Evolutionary conservation across 2,888 invertebrate genomes (phyloP).

Genomic region (Drosophila subquinaria): DNA sequence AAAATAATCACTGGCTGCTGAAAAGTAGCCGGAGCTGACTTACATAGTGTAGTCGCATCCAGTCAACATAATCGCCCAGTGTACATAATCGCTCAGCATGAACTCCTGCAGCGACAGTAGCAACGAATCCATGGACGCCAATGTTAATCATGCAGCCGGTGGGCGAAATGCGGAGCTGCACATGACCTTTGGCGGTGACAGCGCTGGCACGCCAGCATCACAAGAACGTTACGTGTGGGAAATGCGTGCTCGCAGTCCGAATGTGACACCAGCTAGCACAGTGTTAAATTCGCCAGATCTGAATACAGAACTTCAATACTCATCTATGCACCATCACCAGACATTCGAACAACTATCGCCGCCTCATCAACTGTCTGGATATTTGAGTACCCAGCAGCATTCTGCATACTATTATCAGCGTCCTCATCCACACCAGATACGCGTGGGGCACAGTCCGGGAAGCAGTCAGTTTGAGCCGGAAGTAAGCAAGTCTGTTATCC

Average conservation of each 20-base stretch:
- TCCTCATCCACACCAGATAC: conserved; percentile 82
- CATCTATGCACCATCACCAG: conserved; percentile 73
- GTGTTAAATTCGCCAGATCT: conserved; percentile 85
- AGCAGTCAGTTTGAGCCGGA: conserved; percentile 79
- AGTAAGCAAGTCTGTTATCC: conserved; percentile 43
- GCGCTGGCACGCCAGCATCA: conserved; percentile 29
- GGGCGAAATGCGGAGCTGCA: conserved; percentile 45
- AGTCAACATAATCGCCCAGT: conserved; percentile 15
- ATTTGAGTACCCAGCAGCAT: conserved; percentile 33
- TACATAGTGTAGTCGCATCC: conserved; percentile 12
- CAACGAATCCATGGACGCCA: conserved; percentile 68
- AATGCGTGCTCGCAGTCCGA: conserved; percentile 84
- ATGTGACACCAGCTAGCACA: conserved; percentile 85
- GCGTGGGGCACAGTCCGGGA: conserved; percentile 85
- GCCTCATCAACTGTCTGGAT: conserved; percentile 40
- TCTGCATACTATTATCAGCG: conserved; percentile 64
- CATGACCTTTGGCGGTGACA: conserved; percentile 40
- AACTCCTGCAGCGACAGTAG: conserved; percentile 71
- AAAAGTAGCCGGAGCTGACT: conserved; percentile 33
- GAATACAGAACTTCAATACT: conserved; percentile 82
- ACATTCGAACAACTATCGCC: conserved; percentile 38
- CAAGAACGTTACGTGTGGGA: conserved; percentile 85
- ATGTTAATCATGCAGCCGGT: conserved; percentile 31
- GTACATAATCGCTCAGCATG: conserved; percentile 36
- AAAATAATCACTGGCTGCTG: conserved; percentile 54